phyloP scores from a whole-genome alignment of 2,113 vertebrate species.

The Gobiocypris rarus region DNA sequence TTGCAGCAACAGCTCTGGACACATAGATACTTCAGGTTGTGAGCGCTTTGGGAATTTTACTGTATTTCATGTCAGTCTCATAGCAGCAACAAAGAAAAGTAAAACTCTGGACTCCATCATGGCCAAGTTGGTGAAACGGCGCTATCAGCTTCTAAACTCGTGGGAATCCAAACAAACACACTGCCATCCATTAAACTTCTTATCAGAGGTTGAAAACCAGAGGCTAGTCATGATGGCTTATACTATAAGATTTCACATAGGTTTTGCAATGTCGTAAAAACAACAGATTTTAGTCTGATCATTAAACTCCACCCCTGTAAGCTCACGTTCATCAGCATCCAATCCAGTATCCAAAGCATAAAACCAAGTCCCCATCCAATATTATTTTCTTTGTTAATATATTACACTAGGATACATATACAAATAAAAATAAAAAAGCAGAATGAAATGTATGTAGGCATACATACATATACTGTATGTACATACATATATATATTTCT shows the following conservation, averaged over 20 bases:
- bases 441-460: too few species aligned
- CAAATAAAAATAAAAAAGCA: too few species aligned
- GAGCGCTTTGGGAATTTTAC: slow-evolving; percentile 9
- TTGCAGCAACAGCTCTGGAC: slow-evolving; percentile 9
- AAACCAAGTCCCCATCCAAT: too few species aligned
- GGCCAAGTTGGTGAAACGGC: slow-evolving; percentile 38
- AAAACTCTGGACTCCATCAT: slow-evolving; percentile 13
- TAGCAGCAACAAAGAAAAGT: slow-evolving; percentile 5
- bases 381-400: too few species aligned
- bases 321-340: background rate
- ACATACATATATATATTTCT: too few species aligned
- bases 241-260: background rate
- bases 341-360: too few species aligned
- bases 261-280: background rate
- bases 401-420: too few species aligned
- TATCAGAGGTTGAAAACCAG: slow-evolving; percentile 34
- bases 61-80: slow-evolving; percentile 35
- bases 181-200: slow-evolving; percentile 29
- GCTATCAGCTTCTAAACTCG: slow-evolving; percentile 29
- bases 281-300: background rate
- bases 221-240: slow-evolving; percentile 7
- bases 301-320: background rate
- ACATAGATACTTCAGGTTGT: background rate
- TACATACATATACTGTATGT: too few species aligned
- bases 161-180: slow-evolving; percentile 9